Evolutionary conservation across 64 coral and sea anemone species (phyloP), one percentile per base, ranked within the genome.

Genomic region (Trachythela sp.): DNA sequence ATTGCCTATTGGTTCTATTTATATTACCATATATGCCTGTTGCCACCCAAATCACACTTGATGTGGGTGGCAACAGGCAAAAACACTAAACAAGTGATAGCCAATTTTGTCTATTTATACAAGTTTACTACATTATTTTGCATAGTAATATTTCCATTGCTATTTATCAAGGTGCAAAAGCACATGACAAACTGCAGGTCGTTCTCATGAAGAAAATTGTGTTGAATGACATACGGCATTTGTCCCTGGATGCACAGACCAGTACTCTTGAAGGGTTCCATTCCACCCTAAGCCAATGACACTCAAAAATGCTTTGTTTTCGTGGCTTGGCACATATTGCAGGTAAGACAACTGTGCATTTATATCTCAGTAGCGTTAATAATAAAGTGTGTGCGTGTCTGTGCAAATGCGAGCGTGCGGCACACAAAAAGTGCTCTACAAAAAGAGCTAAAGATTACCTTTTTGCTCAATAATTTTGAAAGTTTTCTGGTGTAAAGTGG

Each of bases 151-250:
- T 80, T 80, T 30, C 35, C 75, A 30, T 80, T n/a, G n/a, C n/a
- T 80, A 34, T 80, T 30, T 80, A 80, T 80, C 75, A n/a, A 80
- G 75, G 75, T 80, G 35, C 75, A 34, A 80, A 80, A 36, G 75
- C 75, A 80, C 35, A 80, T 80, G 75, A 80, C 75, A 80, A 80
- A 36, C 75, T 80, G 26, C 33, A 34, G 75, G 26, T 2, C 26
- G 35, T 80, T 34, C 27, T 80, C 6, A 80, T 80, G 75, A 36
- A 36, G 33, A 80, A 80, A 36, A 80, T 6, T 34, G 75, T 80
- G 26, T 80, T 80, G 35, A 80, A 80, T 80, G 75, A 80, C 33
- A 36, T 80, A 36, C 27, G 6, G 27, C 26, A 80, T 9, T 35
- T 80, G 26, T 80, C 75, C 27, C 75, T 29, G 8, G 75, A 80